Base-by-base conservation (phyloP, 2,113 vertebrate genomes). In the Scophthalmus maximus region DNA sequence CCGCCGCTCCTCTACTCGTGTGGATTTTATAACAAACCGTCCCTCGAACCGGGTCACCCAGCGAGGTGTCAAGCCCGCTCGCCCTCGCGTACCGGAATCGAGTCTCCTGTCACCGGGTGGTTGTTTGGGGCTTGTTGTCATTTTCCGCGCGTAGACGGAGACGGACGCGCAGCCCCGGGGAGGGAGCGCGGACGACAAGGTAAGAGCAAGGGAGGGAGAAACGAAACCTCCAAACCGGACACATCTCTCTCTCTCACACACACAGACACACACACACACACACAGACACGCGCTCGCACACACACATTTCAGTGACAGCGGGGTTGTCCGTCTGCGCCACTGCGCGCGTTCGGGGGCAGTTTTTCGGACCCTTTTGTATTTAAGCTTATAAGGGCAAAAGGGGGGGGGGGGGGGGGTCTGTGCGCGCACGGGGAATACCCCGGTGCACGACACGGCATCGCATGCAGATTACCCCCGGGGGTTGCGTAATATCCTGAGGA, bases 401-500 rank as follows among this genome's bases (percentile, higher is more conserved):
- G n/a, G n/a, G n/a, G n/a, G n/a, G n/a, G n/a, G n/a, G n/a, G n/a
- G 8, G 70, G 36, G 42, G 3, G 50, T 71, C 73, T 29, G 60
- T 73, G 86, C 77, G 79, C 71, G 90, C 77, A 81, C 71, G 90
- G 90, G 90, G 88, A 88, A 91, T 91, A 91, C 90, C 90, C 90
- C 83, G 86, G 86, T n/a, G 82, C 87, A 86, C 65, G 86, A n/a
- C 88, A 80, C 52, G 50, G 85, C 86, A 62, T 55, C 76, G 84
- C 88, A 84, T 85, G 88, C 89, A 89, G 83, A 89, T 87, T 80
- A 86, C 72, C 81, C 73, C n/a, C n/a, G n/a, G n/a, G 61, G 71
- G 88, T 92, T 92, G 89, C 90, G 88, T 92, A 92, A 92, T 79
- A 85, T 82, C 88, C 90, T 71, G 80, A 89, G 89, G 90, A 91